Percentiles rank a stretch among this genome's conserved stretches.
phyloP scores from a whole-genome alignment of 2,797 vertebrate genomes.

The Synaphobranchus kaupii region DNA sequence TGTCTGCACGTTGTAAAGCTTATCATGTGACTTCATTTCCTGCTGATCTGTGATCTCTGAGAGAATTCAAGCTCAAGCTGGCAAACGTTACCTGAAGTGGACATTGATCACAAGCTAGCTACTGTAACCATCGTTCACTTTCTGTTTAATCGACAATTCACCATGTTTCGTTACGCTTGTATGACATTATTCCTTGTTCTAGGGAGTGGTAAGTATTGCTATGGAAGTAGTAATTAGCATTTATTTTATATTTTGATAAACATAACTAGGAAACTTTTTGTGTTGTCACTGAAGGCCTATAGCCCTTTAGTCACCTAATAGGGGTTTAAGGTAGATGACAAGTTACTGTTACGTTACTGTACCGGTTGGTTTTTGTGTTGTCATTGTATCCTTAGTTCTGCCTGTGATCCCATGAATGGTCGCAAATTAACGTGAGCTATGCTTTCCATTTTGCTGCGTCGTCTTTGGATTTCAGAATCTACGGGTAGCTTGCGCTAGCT shows the following conservation, averaged over 20 bases:
- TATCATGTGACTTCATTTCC: slow-evolving; percentile 75
- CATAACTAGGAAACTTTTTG: slow-evolving; percentile 30
- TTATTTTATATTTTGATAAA: not conserved
- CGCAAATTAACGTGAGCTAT: not conserved
- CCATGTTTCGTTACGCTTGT: slow-evolving; percentile 60
- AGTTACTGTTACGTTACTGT: not conserved
- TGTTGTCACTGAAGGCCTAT: slow-evolving; percentile 29
- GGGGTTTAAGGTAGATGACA: no score
- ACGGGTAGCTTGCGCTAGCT: not conserved
- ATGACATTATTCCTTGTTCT: slow-evolving; percentile 51
- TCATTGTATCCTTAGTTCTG: not conserved
- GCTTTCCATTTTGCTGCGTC: not conserved
- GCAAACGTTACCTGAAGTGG: not conserved
- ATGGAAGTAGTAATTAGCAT: not conserved
- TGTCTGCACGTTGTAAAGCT: not conserved
- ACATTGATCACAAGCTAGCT: not conserved
- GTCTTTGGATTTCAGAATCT: not conserved
- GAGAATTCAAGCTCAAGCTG: not conserved
- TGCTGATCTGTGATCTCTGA: slow-evolving; percentile 40
- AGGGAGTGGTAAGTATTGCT: slow-evolving; percentile 62
- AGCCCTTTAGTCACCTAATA: not conserved
- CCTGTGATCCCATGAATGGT: not conserved
- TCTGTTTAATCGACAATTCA: slow-evolving; percentile 19
- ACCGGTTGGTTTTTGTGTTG: not conserved
- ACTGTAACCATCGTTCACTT: not conserved